Conservation (phyloP, 2,113 vertebrate species). For the Paracanthobrama guichenoti region DNA sequence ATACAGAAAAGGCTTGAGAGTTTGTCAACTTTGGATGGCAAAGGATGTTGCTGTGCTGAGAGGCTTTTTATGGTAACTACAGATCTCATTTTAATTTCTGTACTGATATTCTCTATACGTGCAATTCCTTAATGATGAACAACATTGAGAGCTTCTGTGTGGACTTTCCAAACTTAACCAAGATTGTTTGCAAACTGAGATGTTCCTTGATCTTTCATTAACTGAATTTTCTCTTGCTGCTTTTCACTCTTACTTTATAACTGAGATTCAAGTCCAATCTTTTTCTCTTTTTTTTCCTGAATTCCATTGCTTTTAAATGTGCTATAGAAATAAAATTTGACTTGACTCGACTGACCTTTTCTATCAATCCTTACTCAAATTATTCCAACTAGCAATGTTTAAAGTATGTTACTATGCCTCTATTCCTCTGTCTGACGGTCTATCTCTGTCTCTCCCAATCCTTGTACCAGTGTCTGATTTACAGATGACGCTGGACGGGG, state of each 20-base stretch:
- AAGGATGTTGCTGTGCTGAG: background rate
- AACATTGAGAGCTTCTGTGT: background rate
- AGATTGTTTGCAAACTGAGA: slow-evolving; percentile 6
- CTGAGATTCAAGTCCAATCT: too few species aligned
- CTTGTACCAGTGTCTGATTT: slow-evolving; percentile 81
- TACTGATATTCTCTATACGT: background rate
- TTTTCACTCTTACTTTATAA: background rate
- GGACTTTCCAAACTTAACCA: background rate
- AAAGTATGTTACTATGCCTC: background rate
- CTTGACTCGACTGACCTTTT: background rate
- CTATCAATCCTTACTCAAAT: background rate
- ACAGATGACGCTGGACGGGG: slow-evolving; percentile 74
- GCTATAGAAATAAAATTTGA: too few species aligned
- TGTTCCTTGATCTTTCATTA: slow-evolving; percentile 14
- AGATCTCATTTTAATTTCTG: background rate
- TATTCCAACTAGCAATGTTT: background rate
- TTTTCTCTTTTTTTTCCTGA: too few species aligned
- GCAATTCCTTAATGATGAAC: background rate
- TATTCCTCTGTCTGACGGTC: slow-evolving; percentile 13
- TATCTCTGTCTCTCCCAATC: slow-evolving; percentile 79
- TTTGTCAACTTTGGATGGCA: background rate
- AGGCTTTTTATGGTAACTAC: slow-evolving; percentile 17
- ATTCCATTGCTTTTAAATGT: too few species aligned
- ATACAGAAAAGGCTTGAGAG: background rate
- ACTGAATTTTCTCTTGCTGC: background rate